Evolutionary conservation across 2,797 vertebrate species (phyloP).

Genomic region (Tamandua tetradactyla): DNA sequence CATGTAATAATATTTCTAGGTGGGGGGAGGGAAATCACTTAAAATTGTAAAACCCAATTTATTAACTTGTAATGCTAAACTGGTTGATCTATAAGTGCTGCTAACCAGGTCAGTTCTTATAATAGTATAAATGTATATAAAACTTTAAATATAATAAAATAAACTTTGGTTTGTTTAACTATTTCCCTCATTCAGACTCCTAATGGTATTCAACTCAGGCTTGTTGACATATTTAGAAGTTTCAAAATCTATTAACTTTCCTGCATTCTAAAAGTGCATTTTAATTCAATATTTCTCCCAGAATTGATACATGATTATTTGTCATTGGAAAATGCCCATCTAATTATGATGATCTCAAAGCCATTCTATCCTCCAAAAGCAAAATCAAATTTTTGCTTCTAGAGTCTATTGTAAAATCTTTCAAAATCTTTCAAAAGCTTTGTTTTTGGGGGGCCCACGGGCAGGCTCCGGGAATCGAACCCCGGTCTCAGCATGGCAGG

Average conservation of each 20-base stretch:
- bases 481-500: too few relatives aligned
- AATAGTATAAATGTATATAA: background rate
- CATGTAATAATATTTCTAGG: background rate
- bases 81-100: background rate
- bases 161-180: background rate
- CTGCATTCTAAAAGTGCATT: conserved; percentile 14
- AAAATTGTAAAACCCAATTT: background rate
- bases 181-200: background rate
- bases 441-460: too few relatives aligned
- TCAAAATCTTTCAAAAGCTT: too few relatives aligned
- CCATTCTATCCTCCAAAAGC: background rate
- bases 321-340: background rate
- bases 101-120: background rate
- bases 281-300: conserved; percentile 13
- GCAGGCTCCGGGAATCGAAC: too few relatives aligned
- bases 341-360: conserved; percentile 38
- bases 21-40: background rate
- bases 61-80: background rate
- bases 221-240: background rate
- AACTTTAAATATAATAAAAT: background rate
- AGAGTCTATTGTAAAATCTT: background rate
- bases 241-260: conserved; percentile 28
- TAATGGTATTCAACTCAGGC: background rate
- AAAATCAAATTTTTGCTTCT: background rate
- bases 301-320: background rate